Evolutionary conservation across 2,888 invertebrate species (phyloP).

Genomic region (Tridacna gigas): DNA sequence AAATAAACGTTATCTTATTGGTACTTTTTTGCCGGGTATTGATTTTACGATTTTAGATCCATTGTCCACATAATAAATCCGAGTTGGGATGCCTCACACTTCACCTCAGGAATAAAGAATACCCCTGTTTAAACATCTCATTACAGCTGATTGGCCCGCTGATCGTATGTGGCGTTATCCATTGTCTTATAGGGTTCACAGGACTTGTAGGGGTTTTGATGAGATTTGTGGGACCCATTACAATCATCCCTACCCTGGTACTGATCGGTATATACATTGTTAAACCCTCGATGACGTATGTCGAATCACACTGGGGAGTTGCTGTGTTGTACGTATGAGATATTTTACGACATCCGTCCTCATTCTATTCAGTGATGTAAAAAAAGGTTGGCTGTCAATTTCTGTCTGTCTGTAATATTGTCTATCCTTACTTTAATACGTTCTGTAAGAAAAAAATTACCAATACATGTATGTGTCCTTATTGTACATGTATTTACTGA

Average conservation of each 20-base stretch:
- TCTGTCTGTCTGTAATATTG: too few relatives aligned
- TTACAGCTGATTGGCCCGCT: conserved; percentile 85
- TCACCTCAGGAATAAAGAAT: background rate
- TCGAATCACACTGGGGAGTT: conserved; percentile 93
- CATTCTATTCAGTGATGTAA: too few relatives aligned
- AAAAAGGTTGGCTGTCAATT: too few relatives aligned
- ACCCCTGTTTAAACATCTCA: background rate
- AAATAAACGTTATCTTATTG: too few relatives aligned
- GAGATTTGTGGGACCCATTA: conserved; percentile 91
- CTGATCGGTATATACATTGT: conserved; percentile 92
- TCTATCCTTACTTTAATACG: too few relatives aligned
- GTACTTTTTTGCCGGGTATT: too few relatives aligned
- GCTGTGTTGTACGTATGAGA: conserved; percentile 87
- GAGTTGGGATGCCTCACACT: background rate
- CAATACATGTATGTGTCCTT: too few relatives aligned
- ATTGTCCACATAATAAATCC: background rate
- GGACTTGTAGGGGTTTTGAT: conserved; percentile 91
- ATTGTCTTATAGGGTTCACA: conserved; percentile 89
- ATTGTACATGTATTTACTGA: too few relatives aligned
- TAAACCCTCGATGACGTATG: conserved; percentile 91
- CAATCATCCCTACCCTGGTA: conserved; percentile 92
- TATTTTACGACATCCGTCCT: too few relatives aligned
- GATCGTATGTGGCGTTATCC: conserved; percentile 90
- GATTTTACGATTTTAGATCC: background rate
- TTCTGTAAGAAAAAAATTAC: too few relatives aligned